Conservation (phyloP, 2,113 vertebrate genomes). For the Mirounga angustirostris region DNA sequence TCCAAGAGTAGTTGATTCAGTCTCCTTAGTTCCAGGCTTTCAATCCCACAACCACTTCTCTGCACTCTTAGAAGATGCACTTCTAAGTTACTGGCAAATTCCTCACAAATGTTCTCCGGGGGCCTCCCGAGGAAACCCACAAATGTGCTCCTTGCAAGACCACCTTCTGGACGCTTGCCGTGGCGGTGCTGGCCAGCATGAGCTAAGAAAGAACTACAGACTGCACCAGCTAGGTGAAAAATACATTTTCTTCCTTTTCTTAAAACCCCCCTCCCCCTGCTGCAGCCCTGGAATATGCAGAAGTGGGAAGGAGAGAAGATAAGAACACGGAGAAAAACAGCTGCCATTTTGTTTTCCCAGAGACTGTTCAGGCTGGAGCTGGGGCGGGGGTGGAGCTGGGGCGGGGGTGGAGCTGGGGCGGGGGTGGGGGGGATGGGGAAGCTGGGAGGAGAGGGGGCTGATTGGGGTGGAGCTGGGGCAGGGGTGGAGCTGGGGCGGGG, state of each 20-base stretch:
- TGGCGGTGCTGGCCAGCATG: not conserved
- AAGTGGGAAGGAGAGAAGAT: not conserved
- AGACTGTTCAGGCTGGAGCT: not conserved
- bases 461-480: too few relatives aligned
- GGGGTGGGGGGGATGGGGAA: too few relatives aligned
- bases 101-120: not conserved
- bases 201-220: not conserved
- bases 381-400: too few relatives aligned
- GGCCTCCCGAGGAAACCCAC: not conserved
- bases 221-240: not conserved
- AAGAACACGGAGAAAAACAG: not conserved
- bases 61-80: not conserved
- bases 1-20: not conserved
- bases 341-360: not conserved
- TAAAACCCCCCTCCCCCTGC: not conserved
- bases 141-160: not conserved
- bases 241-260: not conserved
- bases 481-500: too few relatives aligned
- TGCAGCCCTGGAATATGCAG: not conserved
- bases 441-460: too few relatives aligned
- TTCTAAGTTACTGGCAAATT: constrained; percentile 31
- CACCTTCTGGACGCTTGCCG: not conserved
- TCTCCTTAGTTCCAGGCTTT: not conserved
- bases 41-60: not conserved
- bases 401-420: too few relatives aligned